Evolutionary conservation across 2,797 vertebrate species (phyloP).

Genomic region (Trachops cirrhosus): DNA sequence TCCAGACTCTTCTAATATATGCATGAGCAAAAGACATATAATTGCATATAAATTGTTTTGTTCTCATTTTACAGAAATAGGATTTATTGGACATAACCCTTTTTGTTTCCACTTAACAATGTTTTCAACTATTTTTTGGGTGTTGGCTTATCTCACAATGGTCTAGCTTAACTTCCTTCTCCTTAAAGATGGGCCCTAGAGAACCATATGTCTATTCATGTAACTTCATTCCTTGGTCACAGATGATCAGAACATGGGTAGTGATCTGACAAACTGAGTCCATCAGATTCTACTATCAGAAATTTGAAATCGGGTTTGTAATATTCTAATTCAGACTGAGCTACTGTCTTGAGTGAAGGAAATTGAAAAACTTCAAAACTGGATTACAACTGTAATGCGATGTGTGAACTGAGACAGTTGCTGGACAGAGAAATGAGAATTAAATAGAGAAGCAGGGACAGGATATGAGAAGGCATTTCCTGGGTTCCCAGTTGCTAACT

Average conservation of each 20-base stretch:
- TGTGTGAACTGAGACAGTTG: background rate
- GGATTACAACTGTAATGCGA: background rate
- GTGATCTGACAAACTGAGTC: background rate
- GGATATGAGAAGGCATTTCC: background rate
- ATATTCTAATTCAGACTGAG: background rate
- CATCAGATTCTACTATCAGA: background rate
- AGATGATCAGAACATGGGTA: background rate
- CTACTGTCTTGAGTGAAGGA: constrained; percentile 1
- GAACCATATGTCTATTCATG: background rate
- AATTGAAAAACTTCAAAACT: constrained; percentile 34
- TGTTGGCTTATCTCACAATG: background rate
- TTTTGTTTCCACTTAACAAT: background rate
- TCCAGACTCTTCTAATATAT: background rate
- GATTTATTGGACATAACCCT: background rate
- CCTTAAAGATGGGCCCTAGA: background rate
- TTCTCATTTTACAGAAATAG: background rate
- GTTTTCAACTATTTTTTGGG: background rate
- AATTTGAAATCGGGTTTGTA: background rate
- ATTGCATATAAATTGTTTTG: background rate
- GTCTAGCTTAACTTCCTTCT: constrained; percentile 6
- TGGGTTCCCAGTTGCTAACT: background rate
- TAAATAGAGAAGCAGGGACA: background rate
- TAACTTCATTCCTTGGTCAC: background rate
- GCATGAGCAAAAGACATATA: background rate
- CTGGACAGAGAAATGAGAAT: background rate